Percentiles rank a stretch among this genome's conserved stretches.
Conservation (phyloP, 2,888 invertebrate species). For the Drosophila leonis region DNA sequence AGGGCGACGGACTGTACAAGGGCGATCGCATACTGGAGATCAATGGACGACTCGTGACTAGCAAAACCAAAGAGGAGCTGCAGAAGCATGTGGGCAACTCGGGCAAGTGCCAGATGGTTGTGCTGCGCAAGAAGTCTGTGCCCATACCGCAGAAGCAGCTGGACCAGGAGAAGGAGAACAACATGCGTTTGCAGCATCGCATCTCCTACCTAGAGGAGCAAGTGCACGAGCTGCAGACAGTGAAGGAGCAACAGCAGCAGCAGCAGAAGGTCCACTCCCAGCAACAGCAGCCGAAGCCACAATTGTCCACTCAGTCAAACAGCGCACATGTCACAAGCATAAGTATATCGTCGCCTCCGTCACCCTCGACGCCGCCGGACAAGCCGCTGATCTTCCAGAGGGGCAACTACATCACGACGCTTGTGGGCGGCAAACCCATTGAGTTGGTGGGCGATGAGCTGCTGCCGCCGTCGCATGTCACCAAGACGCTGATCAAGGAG, state of each 20-base stretch:
- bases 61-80: conserved; percentile 90
- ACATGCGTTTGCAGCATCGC: conserved; percentile 93
- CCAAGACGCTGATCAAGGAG: conserved; percentile 85
- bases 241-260: conserved; percentile 76
- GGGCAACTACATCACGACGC: conserved; percentile 91
- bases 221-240: conserved; percentile 88
- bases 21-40: conserved; percentile 93
- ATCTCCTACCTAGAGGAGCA: conserved; percentile 96
- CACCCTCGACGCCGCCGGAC: conserved; percentile 86
- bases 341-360: conserved; percentile 89
- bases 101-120: conserved; percentile 85
- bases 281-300: conserved; percentile 33
- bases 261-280: conserved; percentile 48
- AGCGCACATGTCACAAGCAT: conserved; percentile 89
- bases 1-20: conserved; percentile 90
- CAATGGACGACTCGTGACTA: conserved; percentile 91
- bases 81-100: conserved; percentile 87
- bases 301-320: conserved; percentile 51
- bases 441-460: conserved; percentile 79
- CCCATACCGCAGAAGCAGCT: conserved; percentile 84
- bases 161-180: conserved; percentile 89
- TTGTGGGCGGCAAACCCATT: conserved; percentile 87
- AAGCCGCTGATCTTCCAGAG: conserved; percentile 91
- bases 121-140: conserved; percentile 81
- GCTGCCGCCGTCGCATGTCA: conserved; percentile 73